Percentiles rank a stretch among this genome's conserved stretches.
phyloP scores from a whole-genome alignment of 2,113 vertebrate genomes.

The Percopsis transmontana region DNA sequence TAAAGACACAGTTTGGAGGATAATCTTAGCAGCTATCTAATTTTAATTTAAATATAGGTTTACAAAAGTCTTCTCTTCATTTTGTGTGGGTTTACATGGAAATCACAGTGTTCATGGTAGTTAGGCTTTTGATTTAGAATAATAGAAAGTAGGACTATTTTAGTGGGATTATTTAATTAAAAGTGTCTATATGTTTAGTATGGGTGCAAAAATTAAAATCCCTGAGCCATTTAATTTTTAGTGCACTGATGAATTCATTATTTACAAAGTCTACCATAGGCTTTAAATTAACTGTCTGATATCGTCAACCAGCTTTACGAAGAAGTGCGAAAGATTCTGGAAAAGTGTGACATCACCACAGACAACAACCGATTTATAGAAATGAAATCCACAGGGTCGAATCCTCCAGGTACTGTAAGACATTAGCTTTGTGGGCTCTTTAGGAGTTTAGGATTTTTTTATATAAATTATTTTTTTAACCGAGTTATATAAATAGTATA shows the following conservation, averaged over 20 bases:
- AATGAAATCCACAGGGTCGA: conserved; percentile 81
- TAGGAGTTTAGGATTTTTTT: too few species aligned
- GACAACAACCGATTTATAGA: conserved; percentile 88
- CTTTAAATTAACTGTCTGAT: not conserved
- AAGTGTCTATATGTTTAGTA: not conserved
- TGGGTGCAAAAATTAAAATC: not conserved
- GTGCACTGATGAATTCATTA: not conserved
- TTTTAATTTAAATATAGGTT: too few species aligned
- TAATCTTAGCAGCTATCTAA: too few species aligned
- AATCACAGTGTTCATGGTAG: too few species aligned
- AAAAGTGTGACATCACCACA: conserved; percentile 79
- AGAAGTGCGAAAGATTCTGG: conserved; percentile 84
- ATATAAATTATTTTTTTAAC: too few species aligned
- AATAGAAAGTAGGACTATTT: too few species aligned
- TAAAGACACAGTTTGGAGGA: not conserved
- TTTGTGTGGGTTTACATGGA: too few species aligned
- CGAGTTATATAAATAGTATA: too few species aligned
- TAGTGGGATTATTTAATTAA: too few species aligned
- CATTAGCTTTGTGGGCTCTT: too few species aligned
- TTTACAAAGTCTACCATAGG: not conserved
- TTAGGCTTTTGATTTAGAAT: too few species aligned
- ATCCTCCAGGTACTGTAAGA: conserved; percentile 85
- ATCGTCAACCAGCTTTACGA: conserved; percentile 82
- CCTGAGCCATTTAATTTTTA: not conserved
- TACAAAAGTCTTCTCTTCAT: too few species aligned